A percentile compares a stretch with the other conserved stretches of the same genome.
Conservation (phyloP, 1,140 invertebrate species). For the Hetaerina americana region DNA sequence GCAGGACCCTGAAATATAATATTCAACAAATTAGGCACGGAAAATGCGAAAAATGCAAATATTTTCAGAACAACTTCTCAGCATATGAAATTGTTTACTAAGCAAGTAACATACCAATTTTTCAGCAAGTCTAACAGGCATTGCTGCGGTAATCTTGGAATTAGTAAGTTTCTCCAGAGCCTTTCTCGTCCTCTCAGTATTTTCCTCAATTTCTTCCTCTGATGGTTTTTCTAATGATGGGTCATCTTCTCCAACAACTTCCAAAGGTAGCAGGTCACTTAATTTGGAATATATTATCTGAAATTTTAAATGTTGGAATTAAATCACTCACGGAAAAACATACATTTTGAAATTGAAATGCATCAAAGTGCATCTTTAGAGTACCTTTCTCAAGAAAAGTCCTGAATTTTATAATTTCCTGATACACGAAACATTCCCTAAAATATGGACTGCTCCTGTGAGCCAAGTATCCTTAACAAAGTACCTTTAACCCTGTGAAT, state of each 20-base stretch:
- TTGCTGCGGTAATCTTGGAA: constrained; percentile 81
- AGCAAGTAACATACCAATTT: constrained; percentile 39
- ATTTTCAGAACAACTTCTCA: background rate
- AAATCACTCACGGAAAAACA: too few species aligned
- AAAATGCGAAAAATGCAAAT: constrained; percentile 2
- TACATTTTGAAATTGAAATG: background rate
- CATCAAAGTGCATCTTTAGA: constrained; percentile 4
- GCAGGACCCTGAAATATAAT: constrained; percentile 55
- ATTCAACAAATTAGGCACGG: too few species aligned
- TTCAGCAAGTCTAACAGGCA: constrained; percentile 85
- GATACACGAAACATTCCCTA: background rate
- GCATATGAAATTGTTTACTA: background rate
- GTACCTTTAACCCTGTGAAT: too few species aligned
- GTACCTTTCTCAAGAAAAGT: background rate
- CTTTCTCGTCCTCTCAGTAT: constrained; percentile 69
- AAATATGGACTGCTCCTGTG: background rate
- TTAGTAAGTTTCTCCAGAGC: constrained; percentile 79
- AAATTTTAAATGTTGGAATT: too few species aligned
- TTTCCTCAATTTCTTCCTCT: constrained; percentile 72
- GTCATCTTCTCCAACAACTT: constrained; percentile 84
- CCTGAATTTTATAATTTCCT: background rate
- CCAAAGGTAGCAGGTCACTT: constrained; percentile 83
- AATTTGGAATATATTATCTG: constrained; percentile 94
- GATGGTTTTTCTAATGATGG: constrained; percentile 71
- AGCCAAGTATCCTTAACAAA: too few species aligned